Evolutionary conservation across 1,140 invertebrate genomes (phyloP).

Genomic region (Melanaphis sacchari): DNA sequence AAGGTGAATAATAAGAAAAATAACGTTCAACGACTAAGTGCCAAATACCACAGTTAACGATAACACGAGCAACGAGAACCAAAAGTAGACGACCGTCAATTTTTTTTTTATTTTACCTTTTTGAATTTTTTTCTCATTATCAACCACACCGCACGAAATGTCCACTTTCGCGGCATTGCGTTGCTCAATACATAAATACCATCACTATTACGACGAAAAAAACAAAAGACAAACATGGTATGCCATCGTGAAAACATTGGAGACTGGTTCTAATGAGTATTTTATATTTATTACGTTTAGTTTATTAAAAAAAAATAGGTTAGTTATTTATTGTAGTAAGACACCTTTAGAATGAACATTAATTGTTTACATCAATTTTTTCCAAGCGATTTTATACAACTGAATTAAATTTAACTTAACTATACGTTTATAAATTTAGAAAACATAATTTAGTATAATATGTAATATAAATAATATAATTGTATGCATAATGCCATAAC

Average conservation of each 20-base stretch:
- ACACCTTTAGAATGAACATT: neutral
- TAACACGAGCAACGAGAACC: constrained; percentile 40
- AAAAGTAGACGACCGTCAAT: constrained; percentile 53
- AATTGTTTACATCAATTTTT: neutral
- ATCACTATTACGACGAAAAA: neutral
- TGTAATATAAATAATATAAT: neutral
- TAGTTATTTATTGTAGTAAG: constrained; percentile 56
- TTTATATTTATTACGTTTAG: constrained; percentile 57
- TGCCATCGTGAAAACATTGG: constrained; percentile 57
- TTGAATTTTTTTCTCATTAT: constrained; percentile 33
- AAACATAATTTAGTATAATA: neutral
- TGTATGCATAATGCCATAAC: neutral
- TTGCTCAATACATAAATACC: constrained; percentile 51
- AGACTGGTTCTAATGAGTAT: constrained; percentile 57
- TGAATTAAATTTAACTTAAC: neutral
- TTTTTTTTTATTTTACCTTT: constrained; percentile 27
- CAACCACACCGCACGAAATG: neutral
- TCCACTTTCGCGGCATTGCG: constrained; percentile 19
- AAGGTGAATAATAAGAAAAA: constrained; percentile 72
- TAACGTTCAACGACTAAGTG: constrained; percentile 59
- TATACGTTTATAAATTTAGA: neutral
- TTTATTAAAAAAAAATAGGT: constrained; percentile 50
- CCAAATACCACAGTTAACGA: constrained; percentile 43
- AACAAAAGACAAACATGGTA: constrained; percentile 56
- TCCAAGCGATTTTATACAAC: neutral